These are phyloP conservation scores for Numenius arquata DNA, from an alignment of 2,113 vertebrate genomes.

Conservation along the genomic window DNA sequence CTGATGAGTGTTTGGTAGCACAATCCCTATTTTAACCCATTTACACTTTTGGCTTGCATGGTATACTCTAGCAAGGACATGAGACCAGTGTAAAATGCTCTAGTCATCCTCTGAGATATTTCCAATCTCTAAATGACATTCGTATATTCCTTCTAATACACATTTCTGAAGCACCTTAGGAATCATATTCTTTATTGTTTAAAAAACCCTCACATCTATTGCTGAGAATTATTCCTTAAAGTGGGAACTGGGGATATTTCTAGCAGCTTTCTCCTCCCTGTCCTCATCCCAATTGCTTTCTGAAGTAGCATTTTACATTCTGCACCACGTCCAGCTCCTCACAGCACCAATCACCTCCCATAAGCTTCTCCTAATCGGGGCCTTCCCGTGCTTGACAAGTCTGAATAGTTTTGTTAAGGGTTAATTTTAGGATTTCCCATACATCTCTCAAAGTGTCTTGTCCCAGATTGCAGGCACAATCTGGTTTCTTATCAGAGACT, in stretches of 20 bases:
- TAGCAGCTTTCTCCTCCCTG: background rate
- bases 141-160: background rate
- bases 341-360: background rate
- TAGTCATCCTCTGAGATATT: background rate
- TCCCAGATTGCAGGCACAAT: background rate
- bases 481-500: background rate
- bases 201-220: accelerated
- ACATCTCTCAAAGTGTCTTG: background rate
- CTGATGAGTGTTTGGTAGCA: background rate
- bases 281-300: background rate
- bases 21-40: background rate
- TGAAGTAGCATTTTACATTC: background rate
- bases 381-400: background rate
- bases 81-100: background rate
- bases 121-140: background rate
- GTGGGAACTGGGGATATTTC: background rate
- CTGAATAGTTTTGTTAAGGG: background rate
- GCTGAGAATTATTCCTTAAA: background rate
- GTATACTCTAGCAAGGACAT: background rate
- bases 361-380: background rate
- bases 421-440: background rate
- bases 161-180: background rate
- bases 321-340: background rate
- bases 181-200: background rate
- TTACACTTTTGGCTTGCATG: background rate